A percentile compares a stretch with the other conserved stretches of the same genome.
Conservation (phyloP, 2,888 invertebrate species). For the Eutolmus rufibarbis region DNA sequence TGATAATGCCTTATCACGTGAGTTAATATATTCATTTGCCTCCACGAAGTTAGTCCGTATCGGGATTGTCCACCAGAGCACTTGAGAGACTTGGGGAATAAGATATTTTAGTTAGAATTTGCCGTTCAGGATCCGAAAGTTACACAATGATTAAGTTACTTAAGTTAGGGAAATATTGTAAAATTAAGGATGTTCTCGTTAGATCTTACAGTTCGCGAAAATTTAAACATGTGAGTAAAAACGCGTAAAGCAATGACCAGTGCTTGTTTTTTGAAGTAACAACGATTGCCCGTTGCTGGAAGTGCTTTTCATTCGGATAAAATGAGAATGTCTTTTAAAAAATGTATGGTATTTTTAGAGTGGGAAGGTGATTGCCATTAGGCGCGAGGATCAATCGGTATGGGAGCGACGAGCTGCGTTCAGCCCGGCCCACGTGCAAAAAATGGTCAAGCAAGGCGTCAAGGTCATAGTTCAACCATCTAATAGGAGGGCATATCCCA, state of each 20-base stretch:
- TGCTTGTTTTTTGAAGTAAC: background rate
- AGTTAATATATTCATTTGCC: constrained; percentile 14
- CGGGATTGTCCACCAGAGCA: background rate
- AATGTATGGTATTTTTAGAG: constrained; percentile 59
- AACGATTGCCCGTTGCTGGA: background rate
- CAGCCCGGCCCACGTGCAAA: constrained; percentile 88
- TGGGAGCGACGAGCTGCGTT: constrained; percentile 97
- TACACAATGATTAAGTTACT: background rate
- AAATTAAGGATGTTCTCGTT: background rate
- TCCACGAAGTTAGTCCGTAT: background rate
- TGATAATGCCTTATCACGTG: constrained; percentile 1
- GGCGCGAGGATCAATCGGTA: constrained; percentile 92
- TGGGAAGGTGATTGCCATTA: constrained; percentile 81
- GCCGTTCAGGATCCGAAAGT: background rate
- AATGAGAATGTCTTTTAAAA: background rate
- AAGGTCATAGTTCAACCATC: constrained; percentile 98
- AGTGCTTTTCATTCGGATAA: background rate
- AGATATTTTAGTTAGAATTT: background rate
- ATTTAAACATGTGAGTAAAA: constrained; percentile 14
- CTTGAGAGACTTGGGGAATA: background rate
- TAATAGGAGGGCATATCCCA: constrained; percentile 96
- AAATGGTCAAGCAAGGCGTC: constrained; percentile 85
- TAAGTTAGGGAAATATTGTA: background rate
- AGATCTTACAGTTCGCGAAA: constrained; percentile 3
- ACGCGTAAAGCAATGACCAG: background rate